phyloP scores from a whole-genome alignment of 2,888 invertebrate genomes.

The Nycteola revayana region DNA sequence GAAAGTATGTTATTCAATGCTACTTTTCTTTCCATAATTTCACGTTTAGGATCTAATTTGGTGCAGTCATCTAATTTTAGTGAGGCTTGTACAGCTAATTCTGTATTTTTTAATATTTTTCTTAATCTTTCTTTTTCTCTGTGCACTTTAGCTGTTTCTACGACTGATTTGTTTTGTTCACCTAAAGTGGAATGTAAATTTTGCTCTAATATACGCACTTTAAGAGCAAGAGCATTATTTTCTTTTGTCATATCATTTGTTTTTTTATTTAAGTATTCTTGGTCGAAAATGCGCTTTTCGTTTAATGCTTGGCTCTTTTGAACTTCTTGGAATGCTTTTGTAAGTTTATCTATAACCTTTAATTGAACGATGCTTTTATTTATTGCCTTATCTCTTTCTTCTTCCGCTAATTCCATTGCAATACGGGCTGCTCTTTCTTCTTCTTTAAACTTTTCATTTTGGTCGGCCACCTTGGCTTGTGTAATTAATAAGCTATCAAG shows the following conservation, averaged over 20 bases:
- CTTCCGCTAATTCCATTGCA: constrained; percentile 81
- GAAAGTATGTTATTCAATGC: constrained; percentile 80
- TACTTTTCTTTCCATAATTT: constrained; percentile 68
- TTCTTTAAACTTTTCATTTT: constrained; percentile 83
- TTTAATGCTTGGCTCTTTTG: constrained; percentile 67
- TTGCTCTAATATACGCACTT: constrained; percentile 78
- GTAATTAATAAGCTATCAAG: constrained; percentile 84
- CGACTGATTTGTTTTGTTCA: constrained; percentile 69
- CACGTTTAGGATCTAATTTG: constrained; percentile 52
- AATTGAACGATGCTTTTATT: constrained; percentile 84
- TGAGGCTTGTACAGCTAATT: constrained; percentile 80
- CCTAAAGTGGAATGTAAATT: constrained; percentile 76
- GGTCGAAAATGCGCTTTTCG: constrained; percentile 62
- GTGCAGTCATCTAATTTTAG: constrained; percentile 78
- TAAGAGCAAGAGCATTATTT: constrained; percentile 67
- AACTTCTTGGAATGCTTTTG: constrained; percentile 79
- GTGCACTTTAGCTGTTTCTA: constrained; percentile 69
- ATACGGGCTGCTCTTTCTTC: constrained; percentile 79
- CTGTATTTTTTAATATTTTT: constrained; percentile 83
- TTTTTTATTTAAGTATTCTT: constrained; percentile 57
- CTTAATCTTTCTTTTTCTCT: constrained; percentile 81
- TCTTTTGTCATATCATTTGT: constrained; percentile 62
- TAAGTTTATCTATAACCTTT: constrained; percentile 84
- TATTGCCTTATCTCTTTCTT: constrained; percentile 84
- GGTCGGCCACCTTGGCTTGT: constrained; percentile 84